Evolutionary conservation across 2,113 vertebrate genomes (phyloP).

Genomic region (Hemichromis elongatus): DNA sequence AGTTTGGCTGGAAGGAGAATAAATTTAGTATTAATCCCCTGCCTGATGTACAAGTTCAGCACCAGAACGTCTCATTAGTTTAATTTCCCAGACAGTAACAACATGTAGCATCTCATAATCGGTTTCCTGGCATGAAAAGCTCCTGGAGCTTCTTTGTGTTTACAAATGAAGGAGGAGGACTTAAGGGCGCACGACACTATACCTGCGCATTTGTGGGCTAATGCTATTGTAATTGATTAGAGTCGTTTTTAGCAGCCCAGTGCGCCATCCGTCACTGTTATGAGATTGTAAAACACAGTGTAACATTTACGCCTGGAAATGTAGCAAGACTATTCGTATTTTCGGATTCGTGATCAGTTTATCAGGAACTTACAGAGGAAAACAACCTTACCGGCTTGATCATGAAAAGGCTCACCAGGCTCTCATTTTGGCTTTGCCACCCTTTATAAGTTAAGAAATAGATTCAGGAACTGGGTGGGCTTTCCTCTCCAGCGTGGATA

Average conservation of each 20-base stretch:
- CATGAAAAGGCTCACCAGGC: conserved; percentile 47
- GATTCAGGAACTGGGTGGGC: not conserved
- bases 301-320: not conserved
- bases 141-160: not conserved
- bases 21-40: not conserved
- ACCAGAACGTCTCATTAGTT: not conserved
- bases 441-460: not conserved
- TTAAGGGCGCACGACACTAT: not conserved
- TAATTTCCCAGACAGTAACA: not conserved
- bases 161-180: not conserved
- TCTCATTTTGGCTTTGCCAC: conserved; percentile 30
- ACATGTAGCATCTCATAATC: not conserved
- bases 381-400: conserved; percentile 54
- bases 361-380: not conserved
- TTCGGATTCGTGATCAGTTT: not conserved
- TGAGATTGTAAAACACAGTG: not conserved
- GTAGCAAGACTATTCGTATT: not conserved
- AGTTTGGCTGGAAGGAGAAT: not conserved
- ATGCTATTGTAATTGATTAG: not conserved
- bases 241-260: not conserved
- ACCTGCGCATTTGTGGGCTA: not conserved
- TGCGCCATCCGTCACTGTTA: not conserved
- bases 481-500: not conserved
- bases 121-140: not conserved
- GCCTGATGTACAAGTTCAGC: not conserved